Percentiles rank a stretch among this genome's conserved stretches.
These are phyloP conservation scores for Anguilla anguilla DNA, from an alignment of 2,797 vertebrate genomes.

Conservation along the genomic window DNA sequence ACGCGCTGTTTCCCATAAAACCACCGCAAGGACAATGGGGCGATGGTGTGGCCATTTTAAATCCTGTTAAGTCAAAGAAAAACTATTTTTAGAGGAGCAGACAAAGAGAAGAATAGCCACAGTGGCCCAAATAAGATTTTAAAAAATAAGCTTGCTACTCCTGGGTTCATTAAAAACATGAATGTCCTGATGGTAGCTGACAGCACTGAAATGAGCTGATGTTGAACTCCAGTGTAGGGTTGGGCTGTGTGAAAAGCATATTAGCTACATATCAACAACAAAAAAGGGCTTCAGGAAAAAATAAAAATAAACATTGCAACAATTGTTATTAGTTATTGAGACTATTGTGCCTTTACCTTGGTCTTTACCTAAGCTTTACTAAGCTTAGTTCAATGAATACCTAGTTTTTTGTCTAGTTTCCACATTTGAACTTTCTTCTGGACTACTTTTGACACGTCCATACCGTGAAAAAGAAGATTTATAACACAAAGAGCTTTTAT, in stretches of 20 bases:
- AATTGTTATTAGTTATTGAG: not conserved
- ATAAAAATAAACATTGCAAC: not conserved
- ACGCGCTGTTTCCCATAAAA: conserved; percentile 13
- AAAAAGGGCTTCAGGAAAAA: not conserved
- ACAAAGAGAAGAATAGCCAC: not conserved
- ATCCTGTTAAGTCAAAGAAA: not conserved
- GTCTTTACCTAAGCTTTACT: not conserved
- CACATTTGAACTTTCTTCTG: not conserved
- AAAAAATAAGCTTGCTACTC: not conserved
- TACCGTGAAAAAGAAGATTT: not conserved
- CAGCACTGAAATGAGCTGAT: not conserved
- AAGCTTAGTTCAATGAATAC: not conserved
- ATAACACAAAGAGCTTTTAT: not conserved
- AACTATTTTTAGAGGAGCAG: not conserved
- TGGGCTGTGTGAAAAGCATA: not conserved
- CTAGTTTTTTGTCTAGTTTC: not conserved
- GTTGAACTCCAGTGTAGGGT: not conserved
- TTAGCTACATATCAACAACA: not conserved
- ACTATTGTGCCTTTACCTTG: not conserved
- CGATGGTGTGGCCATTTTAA: not conserved
- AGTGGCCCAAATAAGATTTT: not conserved
- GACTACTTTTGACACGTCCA: not conserved
- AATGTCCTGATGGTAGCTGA: not conserved
- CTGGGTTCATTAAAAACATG: not conserved
- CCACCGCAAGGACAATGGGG: not conserved